Conservation (phyloP, 2,797 vertebrate species). For the Loriculus beryllinus region DNA sequence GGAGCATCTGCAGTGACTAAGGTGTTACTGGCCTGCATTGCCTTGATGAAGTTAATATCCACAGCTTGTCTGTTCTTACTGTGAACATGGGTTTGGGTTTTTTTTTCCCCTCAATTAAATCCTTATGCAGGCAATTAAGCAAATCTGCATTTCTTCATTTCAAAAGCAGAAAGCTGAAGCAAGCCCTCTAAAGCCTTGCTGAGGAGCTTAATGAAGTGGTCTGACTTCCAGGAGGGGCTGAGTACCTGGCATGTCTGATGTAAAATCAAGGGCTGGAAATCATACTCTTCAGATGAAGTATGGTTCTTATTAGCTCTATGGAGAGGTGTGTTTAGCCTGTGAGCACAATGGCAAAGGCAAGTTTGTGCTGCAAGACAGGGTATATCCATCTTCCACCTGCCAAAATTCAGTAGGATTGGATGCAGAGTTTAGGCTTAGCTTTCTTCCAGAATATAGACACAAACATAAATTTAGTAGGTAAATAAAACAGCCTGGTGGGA, state of each 20-base stretch:
- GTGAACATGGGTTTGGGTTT: not conserved
- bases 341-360: not conserved
- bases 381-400: not conserved
- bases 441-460: not conserved
- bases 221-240: not conserved
- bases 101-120: not conserved
- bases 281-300: not conserved
- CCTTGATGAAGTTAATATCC: not conserved
- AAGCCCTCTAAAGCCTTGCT: not conserved
- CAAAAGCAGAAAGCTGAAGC: not conserved
- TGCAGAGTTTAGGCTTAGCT: not conserved
- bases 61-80: not conserved
- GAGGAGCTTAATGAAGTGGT: not conserved
- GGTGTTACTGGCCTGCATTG: not conserved
- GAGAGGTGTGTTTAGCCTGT: not conserved
- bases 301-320: not conserved
- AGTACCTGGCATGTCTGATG: not conserved
- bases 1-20: not conserved
- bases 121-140: not conserved
- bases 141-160: not conserved
- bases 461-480: not conserved
- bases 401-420: not conserved
- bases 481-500: conserved; percentile 6
- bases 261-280: not conserved
- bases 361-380: not conserved